Percentiles rank a stretch among this genome's conserved stretches.
phyloP scores from a whole-genome alignment of 2,797 vertebrate genomes.

The Acrossocheilus fasciatus region DNA sequence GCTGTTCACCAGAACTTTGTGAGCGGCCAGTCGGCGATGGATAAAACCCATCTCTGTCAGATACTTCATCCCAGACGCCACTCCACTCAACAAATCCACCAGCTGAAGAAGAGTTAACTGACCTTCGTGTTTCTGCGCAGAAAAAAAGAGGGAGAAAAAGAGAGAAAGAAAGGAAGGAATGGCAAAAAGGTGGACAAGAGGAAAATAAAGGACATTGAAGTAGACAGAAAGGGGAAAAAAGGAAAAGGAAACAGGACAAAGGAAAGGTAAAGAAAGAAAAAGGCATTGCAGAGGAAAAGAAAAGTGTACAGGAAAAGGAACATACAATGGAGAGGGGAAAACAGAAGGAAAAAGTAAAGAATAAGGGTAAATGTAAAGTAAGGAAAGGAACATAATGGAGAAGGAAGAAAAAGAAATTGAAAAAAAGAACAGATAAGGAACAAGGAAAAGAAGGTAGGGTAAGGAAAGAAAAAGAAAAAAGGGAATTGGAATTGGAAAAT shows the following conservation, averaged over 20 bases:
- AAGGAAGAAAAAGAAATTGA: neutral
- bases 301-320: neutral
- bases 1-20: constrained; percentile 90
- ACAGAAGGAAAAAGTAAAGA: neutral
- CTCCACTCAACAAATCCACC: constrained; percentile 87
- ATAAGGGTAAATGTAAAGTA: neutral
- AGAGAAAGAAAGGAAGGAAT: neutral
- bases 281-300: neutral
- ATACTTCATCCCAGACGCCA: constrained; percentile 95
- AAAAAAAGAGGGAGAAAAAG: neutral
- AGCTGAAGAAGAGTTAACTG: constrained; percentile 87
- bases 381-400: neutral
- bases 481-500: neutral
- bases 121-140: constrained; percentile 87
- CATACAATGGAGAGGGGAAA: neutral
- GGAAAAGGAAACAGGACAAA: neutral
- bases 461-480: neutral
- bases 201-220: neutral
- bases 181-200: neutral
- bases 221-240: neutral
- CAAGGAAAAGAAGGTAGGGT: neutral
- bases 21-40: constrained; percentile 91
- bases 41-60: constrained; percentile 96
- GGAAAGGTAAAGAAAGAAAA: neutral
- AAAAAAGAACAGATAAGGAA: neutral